phyloP scores from a whole-genome alignment of 2,113 vertebrate species.

The Bothrops jararaca region DNA sequence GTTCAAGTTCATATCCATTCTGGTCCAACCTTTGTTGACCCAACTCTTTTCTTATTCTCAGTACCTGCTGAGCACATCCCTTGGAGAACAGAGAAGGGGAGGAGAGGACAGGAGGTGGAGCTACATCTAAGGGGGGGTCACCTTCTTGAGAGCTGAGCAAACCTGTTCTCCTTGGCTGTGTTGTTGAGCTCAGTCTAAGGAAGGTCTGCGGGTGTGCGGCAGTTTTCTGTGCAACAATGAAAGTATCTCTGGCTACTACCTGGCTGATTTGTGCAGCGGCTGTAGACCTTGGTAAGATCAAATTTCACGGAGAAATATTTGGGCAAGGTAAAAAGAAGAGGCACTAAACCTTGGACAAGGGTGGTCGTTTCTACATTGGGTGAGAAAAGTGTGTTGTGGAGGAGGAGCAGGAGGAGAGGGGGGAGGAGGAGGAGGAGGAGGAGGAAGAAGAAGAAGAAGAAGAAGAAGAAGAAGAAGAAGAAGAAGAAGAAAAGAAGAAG shows the following conservation, averaged over 20 bases:
- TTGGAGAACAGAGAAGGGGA: background rate
- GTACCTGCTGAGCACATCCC: background rate
- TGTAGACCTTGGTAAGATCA: background rate
- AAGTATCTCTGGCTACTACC: background rate
- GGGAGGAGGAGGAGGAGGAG: too few species aligned
- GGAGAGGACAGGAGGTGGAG: background rate
- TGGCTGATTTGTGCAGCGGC: background rate
- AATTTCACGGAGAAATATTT: background rate
- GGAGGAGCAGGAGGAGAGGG: too few species aligned
- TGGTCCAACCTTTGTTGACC: background rate
- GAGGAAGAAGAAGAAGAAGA: too few species aligned
- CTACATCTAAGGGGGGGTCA: background rate
- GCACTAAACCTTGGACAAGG: background rate
- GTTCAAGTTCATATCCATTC: background rate
- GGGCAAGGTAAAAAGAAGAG: background rate
- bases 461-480: too few species aligned
- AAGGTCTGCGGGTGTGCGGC: background rate
- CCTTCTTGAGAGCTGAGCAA: background rate
- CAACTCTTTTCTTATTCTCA: background rate
- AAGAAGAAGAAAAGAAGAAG: too few species aligned
- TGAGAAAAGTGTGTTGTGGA: background rate
- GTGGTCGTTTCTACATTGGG: background rate
- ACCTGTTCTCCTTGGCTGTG: too few species aligned
- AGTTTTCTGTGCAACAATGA: background rate
- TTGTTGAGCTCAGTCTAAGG: background rate